Evolutionary conservation across 2,888 invertebrate species (phyloP), one percentile per base, ranked within the genome.

Genomic region (Cephus rjabovi): DNA sequence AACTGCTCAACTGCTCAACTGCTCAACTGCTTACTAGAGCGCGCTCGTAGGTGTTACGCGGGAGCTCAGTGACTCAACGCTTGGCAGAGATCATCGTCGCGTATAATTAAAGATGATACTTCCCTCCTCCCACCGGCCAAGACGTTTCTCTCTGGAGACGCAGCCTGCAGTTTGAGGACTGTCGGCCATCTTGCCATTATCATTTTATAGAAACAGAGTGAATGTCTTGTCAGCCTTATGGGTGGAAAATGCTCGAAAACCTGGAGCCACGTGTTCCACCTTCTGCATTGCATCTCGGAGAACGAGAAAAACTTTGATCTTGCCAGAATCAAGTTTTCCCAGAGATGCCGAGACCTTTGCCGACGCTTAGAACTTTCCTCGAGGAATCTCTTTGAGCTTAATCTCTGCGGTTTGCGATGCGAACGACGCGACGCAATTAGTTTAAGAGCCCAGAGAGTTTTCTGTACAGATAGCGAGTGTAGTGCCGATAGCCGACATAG

Each of bases 361-460:
- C 76, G 73, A 78, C 78, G 77, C 73, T 73, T 77, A 76, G 80
- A 82, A 79, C 76, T 76, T 75, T 79, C 73, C 40, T 4, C 15
- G 40, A 40, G 40, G 40, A 40, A 77, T 79, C 75, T 77, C 79
- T 82, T 81, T 80, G 83, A 79, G 81, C 80, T 81, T 81, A 83
- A 84, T 81, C 82, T 79, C 79, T 77, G 73, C 77, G 74, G 68
- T 76, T 81, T 75, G 74, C 76, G 69, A 78, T 31, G 78, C 79
- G 78, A 78, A 77, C 74, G 82, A 76, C 79, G 78, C 74, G 82
- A 76, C 79, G 85, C 86, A 86, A 88, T 88, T 87, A 87, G 84
- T 84, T 85, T 86, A 81, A 87, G 86, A 88, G 86, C 85, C 33
- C 34, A 4, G 40, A 12, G 4, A 40, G 12, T 4, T 40, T 1